Evolutionary conservation across 2,113 vertebrate species (phyloP).

Genomic region (Erythrolamprus reginae): DNA sequence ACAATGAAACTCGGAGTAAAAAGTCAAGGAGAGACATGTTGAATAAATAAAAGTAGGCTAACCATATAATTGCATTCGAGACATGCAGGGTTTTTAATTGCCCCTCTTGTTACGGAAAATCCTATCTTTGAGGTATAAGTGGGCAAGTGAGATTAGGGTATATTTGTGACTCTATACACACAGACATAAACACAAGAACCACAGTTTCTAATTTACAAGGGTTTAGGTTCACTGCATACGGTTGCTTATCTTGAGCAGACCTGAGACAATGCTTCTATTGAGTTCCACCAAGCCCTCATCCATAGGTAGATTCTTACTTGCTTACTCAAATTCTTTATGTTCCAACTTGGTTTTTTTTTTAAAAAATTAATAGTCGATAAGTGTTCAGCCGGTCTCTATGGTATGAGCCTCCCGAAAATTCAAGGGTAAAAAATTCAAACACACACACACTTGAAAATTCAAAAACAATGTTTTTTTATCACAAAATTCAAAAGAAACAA

Average conservation of each 20-base stretch:
- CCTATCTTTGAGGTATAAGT: not conserved
- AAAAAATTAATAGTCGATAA: not conserved
- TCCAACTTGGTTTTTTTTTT: not conserved
- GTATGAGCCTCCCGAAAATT: no score
- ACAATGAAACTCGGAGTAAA: not conserved
- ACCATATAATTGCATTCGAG: not conserved
- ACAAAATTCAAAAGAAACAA: no score
- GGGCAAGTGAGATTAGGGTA: constrained; percentile 5
- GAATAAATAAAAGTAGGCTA: constrained; percentile 1
- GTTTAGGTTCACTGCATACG: not conserved
- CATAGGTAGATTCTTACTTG: constrained; percentile 20
- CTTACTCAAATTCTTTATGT: constrained; percentile 14
- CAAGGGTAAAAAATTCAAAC: no score
- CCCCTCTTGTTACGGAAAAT: constrained; percentile 16
- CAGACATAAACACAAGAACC: not conserved
- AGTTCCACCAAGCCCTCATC: not conserved
- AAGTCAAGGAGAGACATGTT: not conserved
- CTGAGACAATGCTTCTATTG: not conserved
- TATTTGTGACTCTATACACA: not conserved
- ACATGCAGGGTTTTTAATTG: not conserved
- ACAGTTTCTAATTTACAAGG: not conserved
- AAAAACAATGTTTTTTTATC: no score
- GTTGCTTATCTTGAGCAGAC: not conserved
- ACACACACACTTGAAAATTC: no score
- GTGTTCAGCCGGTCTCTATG: no score